Base-by-base conservation (phyloP, 2,888 invertebrate species). In the Chloroclystis v-ata region DNA sequence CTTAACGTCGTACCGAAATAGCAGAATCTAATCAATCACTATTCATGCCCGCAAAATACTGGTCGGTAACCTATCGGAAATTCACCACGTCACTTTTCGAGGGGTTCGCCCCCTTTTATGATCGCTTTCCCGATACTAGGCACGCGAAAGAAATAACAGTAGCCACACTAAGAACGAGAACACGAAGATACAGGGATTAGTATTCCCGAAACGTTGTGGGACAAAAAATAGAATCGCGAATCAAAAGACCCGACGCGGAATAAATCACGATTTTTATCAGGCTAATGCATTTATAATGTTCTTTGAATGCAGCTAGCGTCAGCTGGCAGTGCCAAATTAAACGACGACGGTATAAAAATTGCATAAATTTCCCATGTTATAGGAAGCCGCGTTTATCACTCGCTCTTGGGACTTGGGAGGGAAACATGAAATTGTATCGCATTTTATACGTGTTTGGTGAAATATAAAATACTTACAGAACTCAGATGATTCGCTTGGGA, bases 251-350 rank as follows among this genome's bases (percentile, higher is more conserved):
- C 44, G 50, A 48, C 11, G 40, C 33, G 41, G 35, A 45, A 39
- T 45, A 45, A 41, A 49, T 37, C 43, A 13, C 12, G 20, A 33
- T 37, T 52, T 51, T 43, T 47, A 57, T 63, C 54, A 57, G 56
- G 45, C 65, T 77, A 78, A 78, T 78, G 75, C 70, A 68, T 75
- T 77, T 76, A 68, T 78, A 76, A 78, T 75, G 70, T 66, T 52
- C 56, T 60, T 59, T 63, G 61, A 65, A 67, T 62, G 64, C 69
- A 65, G 61, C 59, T 54, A 53, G 48, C 56, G 57, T 47, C 56
- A 54, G 44, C 57, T 56, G 57, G 33, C 12, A 20, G 20, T 42
- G 49, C 46, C 45, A 53, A 56, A 56, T 50, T 43, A 43, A 44
- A 29, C n/a, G 24, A 29, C n/a, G 24, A n/a, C 28, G 37, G 13